Base-by-base conservation (phyloP, 2,797 vertebrate genomes). In the Amblyopsis hoosieri region DNA sequence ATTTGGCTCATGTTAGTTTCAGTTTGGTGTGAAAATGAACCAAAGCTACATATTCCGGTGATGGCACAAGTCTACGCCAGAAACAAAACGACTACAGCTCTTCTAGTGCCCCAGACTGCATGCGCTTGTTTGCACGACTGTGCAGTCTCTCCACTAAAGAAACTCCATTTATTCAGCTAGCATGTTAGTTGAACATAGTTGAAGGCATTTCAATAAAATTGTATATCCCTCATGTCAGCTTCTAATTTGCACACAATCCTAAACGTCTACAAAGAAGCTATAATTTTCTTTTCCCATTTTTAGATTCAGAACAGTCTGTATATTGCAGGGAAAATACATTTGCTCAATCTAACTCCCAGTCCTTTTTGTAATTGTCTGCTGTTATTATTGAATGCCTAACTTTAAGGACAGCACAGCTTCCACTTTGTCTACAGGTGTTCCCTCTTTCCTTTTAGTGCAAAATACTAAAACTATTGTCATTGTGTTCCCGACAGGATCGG, bases 401-500 rank as follows among this genome's bases (percentile, higher is more conserved):
- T 6, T 37, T 37, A 6, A 37, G 33, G 7, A 37, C 8, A 37
- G 33, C 33, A 37, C 33, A 37, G 33, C 33, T 37, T 6, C 33
- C 33, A 37, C 33, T 37, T 37, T 37, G 33, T 55, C n/a, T 56
- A 51, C 54, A 47, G 8, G 45, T 46, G 3, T 64, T 4, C 3
- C n/a, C 11, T 59, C 9, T 66, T 12, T 10, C 10, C 14, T 11
- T 14, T 23, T 60, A n/a, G 19, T 62, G 14, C 62, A 3, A 66
- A 54, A 70, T 53, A 4, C 52, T 45, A 0, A 61, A 45, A 1
- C 15, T 9, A 6, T 62, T 65, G 57, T 3, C 1, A 48, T 57
- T 74, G 53, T 64, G 0, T 59, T 5, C 60, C 62, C 14, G 55
- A 9, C 62, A 99, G 97, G 97, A 99, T 90, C 95, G 97, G 64